Evolutionary conservation across 2,797 vertebrate genomes (phyloP).

Genomic region (Bradypodion ventrale): DNA sequence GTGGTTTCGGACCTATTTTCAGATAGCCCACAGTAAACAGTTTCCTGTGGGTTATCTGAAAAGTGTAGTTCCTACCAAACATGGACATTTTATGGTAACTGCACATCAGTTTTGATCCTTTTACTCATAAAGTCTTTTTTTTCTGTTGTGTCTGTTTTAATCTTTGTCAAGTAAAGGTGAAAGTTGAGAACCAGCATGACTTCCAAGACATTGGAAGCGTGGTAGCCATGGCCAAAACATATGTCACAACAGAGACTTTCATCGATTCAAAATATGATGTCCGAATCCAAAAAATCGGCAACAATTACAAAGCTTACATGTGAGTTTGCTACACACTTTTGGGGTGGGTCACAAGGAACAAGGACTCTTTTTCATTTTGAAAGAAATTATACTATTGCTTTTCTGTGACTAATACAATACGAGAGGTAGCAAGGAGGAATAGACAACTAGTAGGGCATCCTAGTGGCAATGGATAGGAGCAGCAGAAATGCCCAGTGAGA

Average conservation of each 20-base stretch:
- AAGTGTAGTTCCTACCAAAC: too few relatives aligned
- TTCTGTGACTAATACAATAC: background rate
- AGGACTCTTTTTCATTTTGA: background rate
- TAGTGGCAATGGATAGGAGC: background rate
- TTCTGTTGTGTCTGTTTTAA: slow-evolving; percentile 34
- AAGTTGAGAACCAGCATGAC: slow-evolving; percentile 92
- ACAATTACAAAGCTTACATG: slow-evolving; percentile 99
- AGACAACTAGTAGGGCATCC: background rate
- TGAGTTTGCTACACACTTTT: slow-evolving; percentile 74
- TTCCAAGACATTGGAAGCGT: slow-evolving; percentile 96
- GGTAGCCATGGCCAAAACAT: slow-evolving; percentile 92
- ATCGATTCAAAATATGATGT: slow-evolving; percentile 97
- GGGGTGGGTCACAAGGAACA: accelerated
- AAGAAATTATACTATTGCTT: background rate
- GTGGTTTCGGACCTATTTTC: too few relatives aligned
- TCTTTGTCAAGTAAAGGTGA: slow-evolving; percentile 81
- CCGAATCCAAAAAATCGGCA: slow-evolving; percentile 96
- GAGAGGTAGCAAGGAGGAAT: background rate
- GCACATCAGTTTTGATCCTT: background rate
- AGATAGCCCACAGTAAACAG: too few relatives aligned
- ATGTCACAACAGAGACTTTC: slow-evolving; percentile 91
- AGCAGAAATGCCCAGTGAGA: background rate
- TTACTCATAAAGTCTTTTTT: slow-evolving; percentile 18
- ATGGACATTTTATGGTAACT: slow-evolving; percentile 10
- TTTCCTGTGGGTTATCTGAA: too few relatives aligned